Evolutionary conservation across 2,888 invertebrate genomes (phyloP), one percentile per base, ranked within the genome.

Genomic region (Heliconius charithonia): DNA sequence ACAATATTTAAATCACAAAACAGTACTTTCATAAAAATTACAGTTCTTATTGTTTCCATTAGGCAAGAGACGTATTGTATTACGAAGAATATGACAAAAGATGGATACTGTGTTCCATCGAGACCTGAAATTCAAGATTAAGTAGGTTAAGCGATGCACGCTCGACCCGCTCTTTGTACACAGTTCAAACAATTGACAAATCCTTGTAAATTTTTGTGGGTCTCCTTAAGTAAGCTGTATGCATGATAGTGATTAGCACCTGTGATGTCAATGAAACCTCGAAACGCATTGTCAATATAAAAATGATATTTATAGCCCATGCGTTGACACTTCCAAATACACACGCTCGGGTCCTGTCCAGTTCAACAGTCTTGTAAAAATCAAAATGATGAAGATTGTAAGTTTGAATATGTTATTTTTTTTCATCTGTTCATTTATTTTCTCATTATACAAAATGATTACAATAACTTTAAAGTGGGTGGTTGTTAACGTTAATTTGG

Each of bases 241-340:
- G 89, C 90, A 91, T 90, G 89, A 93, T 91, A 91, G 89, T 94
- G 90, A 93, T 95, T 95, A 94, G 90, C 94, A 95, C 94, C 93
- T 95, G 84, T 84, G 86, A 88, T 83, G 88, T 87, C 92, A 93
- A 92, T 92, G 93, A 88, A 90, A 93, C 91, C 89, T 91, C 90
- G 91, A 91, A 92, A 93, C 85, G 86, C 85, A 91, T 89, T 93
- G 93, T 92, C 90, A 92, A 93, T 87, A 92, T 87, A 85, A 86
- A 87, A 88, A 86, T 87, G 85, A 91, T 95, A 95, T 94, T 95
- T 94, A 94, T 92, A 94, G 89, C 91, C 83, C 86, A 69, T 27
- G 86, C 85, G 82, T 86, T 85, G 87, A 83, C 83, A 82, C 86
- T 88, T 86, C 86, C 84, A 85, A 86, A 86, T 86, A 91, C 90